phyloP scores from a whole-genome alignment of 2,797 vertebrate genomes.

The Macropodus opercularis region DNA sequence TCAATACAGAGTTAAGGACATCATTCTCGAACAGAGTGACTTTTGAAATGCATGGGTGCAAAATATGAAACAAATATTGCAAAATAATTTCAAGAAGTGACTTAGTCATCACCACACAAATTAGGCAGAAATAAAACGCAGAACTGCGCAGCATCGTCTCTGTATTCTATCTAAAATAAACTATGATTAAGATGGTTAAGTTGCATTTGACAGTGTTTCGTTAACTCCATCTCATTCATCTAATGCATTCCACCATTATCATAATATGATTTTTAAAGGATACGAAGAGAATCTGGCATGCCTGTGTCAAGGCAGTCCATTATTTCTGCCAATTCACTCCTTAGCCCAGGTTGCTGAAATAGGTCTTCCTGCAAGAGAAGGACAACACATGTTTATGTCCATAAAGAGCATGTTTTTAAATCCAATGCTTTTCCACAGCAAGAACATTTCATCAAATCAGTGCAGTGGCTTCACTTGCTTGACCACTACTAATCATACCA shows the following conservation, averaged over 20 bases:
- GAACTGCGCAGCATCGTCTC: neutral
- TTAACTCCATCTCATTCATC: neutral
- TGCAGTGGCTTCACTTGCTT: neutral
- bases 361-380: constrained; percentile 90
- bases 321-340: constrained; percentile 91
- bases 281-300: constrained; percentile 89
- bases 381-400: neutral
- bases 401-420: neutral
- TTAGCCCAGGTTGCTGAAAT: constrained; percentile 96
- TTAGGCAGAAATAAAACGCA: neutral
- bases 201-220: neutral
- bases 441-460: constrained; percentile 3
- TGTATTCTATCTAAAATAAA: neutral
- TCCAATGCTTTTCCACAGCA: neutral
- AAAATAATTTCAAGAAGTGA: neutral
- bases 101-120: neutral
- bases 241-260: no score
- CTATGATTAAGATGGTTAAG: neutral
- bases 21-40: neutral
- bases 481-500: constrained; percentile 7
- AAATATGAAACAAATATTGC: neutral
- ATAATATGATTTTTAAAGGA: constrained; percentile 80
- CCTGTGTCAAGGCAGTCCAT: constrained; percentile 94
- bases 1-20: constrained; percentile 64
- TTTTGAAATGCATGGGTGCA: constrained; percentile 1